These are phyloP conservation scores for Sepiola atlantica DNA, from an alignment of 2,888 invertebrate species.

Conservation along the genomic window DNA sequence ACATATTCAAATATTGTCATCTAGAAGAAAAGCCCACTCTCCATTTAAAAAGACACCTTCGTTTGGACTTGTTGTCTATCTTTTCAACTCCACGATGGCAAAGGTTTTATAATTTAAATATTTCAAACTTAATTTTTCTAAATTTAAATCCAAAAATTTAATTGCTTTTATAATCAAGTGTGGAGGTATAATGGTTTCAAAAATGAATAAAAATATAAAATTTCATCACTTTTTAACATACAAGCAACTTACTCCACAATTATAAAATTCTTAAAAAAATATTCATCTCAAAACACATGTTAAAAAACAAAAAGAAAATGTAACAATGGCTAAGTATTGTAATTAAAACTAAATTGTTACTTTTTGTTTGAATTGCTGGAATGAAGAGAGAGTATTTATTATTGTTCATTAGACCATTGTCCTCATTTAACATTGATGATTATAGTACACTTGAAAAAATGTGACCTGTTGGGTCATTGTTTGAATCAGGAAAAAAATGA, in stretches of 20 bases:
- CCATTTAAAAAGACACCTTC: background rate
- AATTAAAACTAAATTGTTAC: too few relatives aligned
- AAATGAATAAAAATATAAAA: background rate
- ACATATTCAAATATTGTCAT: background rate
- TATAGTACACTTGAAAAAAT: too few relatives aligned
- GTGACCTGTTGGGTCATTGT: too few relatives aligned
- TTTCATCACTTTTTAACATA: background rate
- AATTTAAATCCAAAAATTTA: too few relatives aligned
- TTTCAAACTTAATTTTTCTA: background rate
- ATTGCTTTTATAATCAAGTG: background rate
- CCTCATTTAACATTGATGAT: too few relatives aligned
- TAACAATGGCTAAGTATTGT: background rate
- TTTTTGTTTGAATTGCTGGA: too few relatives aligned
- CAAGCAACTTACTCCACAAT: background rate
- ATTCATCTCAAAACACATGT: background rate
- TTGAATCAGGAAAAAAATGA: too few relatives aligned
- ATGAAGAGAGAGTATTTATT: too few relatives aligned
- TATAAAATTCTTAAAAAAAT: background rate
- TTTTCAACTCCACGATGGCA: conserved; percentile 8
- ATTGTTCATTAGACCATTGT: too few relatives aligned
- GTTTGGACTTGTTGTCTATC: background rate
- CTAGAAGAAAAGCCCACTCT: background rate
- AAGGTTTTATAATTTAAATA: too few relatives aligned
- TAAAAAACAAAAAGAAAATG: background rate
- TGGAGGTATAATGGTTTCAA: background rate